Base-by-base conservation (phyloP, 2,797 vertebrate genomes). In the Coranthus polyacanthus region DNA sequence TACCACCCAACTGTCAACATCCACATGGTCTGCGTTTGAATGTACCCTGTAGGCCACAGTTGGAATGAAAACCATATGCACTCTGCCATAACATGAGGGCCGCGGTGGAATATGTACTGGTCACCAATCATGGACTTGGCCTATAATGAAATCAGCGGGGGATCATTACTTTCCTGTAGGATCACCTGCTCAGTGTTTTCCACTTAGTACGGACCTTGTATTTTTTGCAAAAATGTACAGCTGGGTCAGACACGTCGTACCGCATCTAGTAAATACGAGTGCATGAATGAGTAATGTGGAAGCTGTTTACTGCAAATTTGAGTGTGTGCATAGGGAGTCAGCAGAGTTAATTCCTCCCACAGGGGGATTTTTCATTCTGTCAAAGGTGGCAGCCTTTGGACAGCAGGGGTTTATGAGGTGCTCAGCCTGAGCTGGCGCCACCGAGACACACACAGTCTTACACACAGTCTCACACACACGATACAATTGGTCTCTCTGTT, bases 361-460 rank as follows among this genome's bases (percentile, higher is more conserved):
- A 49, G 72, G 75, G 50, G 38, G 59, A 73, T 65, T 75, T 85
- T 69, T 87, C 60, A 75, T 83, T 85, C 80, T 86, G 86, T 87
- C 75, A 85, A 84, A 88, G 86, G 89, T 90, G 86, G 86, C 50
- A 82, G 88, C 83, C 82, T 77, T 81, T 54, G 72, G 87, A 91
- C 89, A 87, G 81, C 75, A 73, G 69, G 78, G 79, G 89, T 95
- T 95, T 94, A 94, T 84, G 92, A 93, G 92, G 73, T 87, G 87
- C 91, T 82, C 26, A 79, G 90, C 82, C 89, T 82, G 86, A 87
- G 89, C 92, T 95, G 94, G 94, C 92, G 93, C 94, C 93, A 92
- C 79, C 0, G 52, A 77, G 69, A 87, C 68, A 83, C 63, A 88
- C 77, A 81, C 75, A 65, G 50, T 75, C 75, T 78, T 55, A 5